Evolutionary conservation across 2,888 invertebrate species (phyloP), one percentile per base, ranked within the genome.

Genomic region (Acleris literana): DNA sequence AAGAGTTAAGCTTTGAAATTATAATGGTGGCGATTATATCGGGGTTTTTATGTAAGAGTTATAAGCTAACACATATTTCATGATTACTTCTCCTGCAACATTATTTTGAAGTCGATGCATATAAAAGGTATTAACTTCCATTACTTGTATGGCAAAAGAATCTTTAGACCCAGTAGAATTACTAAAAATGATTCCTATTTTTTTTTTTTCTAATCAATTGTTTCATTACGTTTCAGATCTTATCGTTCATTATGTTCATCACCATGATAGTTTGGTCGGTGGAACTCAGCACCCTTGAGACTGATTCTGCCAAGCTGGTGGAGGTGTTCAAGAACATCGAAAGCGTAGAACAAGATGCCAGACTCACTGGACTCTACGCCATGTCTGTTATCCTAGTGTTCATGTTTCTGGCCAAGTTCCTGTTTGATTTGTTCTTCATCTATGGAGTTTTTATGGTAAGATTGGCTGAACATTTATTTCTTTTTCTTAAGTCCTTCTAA

Each of bases 381-480:
- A 86, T 91, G 86, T 80, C 81, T 53, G 83, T 92, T 52, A 89
- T 91, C 11, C 75, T 92, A 5, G 80, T 83, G 0, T 59, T 90
- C 9, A 85, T 92, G 89, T 90, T 86, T 72, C 74, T 89, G 0
- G 77, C 79, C 22, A 91, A 91, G 73, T 85, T 92, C 69, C 53
- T 78, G 9, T 88, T 87, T n/a, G 92, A 92, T 61, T 17, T 88
- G 0, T 7, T 78, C 16, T 91, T 90, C 71, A 73, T 92, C 0
- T 90, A 86, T 68, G 91, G 84, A 1, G 87, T 90, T 18, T 62
- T 82, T 25, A 71, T 68, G 76, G 91, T 92, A 68, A 82, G 83
- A 16, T 11, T 70, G 25, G 22, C 20, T 17, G 33, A 25, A 25
- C 22, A 5, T 25, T 25, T 7, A 7, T 25, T 25, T 6, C 0